Evolutionary conservation across 2,888 invertebrate genomes (phyloP).

Genomic region (Pterobdella sp.): DNA sequence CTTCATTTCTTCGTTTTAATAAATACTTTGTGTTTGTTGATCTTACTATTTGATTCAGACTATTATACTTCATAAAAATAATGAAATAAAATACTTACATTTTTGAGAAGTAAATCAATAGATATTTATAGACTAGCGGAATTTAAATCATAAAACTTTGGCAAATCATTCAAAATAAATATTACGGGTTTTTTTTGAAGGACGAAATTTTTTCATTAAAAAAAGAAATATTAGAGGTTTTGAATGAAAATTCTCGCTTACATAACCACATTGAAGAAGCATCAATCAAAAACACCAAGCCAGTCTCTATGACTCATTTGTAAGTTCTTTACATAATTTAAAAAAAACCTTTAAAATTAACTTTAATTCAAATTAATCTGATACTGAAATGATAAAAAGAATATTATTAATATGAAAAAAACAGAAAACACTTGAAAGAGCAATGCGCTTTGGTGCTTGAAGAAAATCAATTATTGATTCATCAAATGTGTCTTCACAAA

Average conservation of each 20-base stretch:
- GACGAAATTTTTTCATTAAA: conserved; percentile 39
- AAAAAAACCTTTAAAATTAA: background rate
- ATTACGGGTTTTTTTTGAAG: conserved; percentile 5
- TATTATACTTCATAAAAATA: no score
- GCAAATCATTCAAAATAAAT: background rate
- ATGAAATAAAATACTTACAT: no score
- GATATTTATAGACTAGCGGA: no score
- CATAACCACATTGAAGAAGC: conserved; percentile 41
- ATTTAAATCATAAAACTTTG: no score
- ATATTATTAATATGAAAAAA: background rate
- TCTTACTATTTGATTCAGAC: no score
- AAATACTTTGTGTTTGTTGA: background rate
- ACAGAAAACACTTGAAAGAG: conserved; percentile 47
- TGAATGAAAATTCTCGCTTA: conserved; percentile 45
- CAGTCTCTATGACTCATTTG: conserved; percentile 44
- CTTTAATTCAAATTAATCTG: background rate
- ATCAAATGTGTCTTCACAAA: conserved; percentile 48
- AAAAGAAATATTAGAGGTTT: conserved; percentile 42
- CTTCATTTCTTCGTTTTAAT: no score
- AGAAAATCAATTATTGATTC: conserved; percentile 50
- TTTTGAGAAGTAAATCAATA: no score
- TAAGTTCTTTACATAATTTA: conserved; percentile 32
- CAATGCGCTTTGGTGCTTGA: conserved; percentile 50
- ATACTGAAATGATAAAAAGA: background rate
- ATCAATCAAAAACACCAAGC: conserved; percentile 32